Base-by-base conservation (phyloP, 2,888 invertebrate genomes). In the Volucella inanis region DNA sequence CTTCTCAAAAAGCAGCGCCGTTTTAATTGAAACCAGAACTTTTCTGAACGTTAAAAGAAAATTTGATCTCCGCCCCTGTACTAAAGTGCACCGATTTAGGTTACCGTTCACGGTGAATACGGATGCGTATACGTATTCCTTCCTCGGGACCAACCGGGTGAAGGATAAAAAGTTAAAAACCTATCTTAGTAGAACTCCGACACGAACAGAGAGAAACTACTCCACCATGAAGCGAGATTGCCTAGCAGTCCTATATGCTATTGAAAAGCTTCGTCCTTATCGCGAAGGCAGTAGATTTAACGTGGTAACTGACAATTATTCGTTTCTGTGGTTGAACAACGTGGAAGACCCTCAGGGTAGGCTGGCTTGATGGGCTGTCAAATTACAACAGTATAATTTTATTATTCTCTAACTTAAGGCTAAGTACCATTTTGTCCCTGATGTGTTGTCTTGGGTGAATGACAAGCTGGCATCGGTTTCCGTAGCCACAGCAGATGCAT, bases 71-170 rank as follows among this genome's bases (percentile, higher is more conserved):
- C n/a, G n/a, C n/a, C n/a, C n/a, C n/a, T n/a, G n/a, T n/a, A n/a
- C n/a, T n/a, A n/a, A n/a, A n/a, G n/a, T n/a, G n/a, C n/a, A n/a
- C n/a, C n/a, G n/a, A n/a, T n/a, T n/a, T n/a, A n/a, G n/a, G n/a
- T n/a, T n/a, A n/a, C n/a, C n/a, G n/a, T n/a, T n/a, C n/a, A 14
- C 47, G 8, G 50, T 74, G 1, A 74, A 83, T 22, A 64, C 72
- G 0, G 82, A 87, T 68, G 87, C 86, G 18, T 87, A 3, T 82
- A 77, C 3, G 81, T 77, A 12, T 79, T 87, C 1, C 54, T 87
- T 2, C 77, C 72, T 2, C 87, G 54, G 22, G 43, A 45, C 8
- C 22, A 55, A 14, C 31, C 15, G 4, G 59, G 15, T 12, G 61
- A 54, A 1, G 59, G 50, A 14, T n/a, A 70, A 87, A 52, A 49